Evolutionary conservation across 2,113 vertebrate genomes (phyloP).

Genomic region (Petroica traversi): DNA sequence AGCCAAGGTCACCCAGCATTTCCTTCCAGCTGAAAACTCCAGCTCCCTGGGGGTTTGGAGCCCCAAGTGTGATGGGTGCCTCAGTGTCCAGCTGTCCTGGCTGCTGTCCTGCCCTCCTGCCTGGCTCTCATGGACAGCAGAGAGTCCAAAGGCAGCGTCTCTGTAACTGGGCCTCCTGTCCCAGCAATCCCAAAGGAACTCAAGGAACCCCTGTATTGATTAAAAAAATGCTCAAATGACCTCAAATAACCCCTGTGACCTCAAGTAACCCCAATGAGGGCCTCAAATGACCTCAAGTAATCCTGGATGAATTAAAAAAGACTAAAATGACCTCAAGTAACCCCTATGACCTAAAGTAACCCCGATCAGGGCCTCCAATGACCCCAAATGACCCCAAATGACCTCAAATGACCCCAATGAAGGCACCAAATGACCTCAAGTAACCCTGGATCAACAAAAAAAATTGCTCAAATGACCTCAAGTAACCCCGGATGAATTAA

Average conservation of each 20-base stretch:
- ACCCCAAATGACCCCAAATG: background rate
- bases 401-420: too few relatives aligned
- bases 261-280: background rate
- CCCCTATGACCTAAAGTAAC: background rate
- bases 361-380: background rate
- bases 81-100: background rate
- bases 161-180: accelerated
- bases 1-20: accelerated
- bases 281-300: background rate
- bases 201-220: too few relatives aligned
- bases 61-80: accelerated
- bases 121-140: background rate
- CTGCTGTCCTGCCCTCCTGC: background rate
- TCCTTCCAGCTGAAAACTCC: too few relatives aligned
- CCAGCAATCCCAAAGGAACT: background rate
- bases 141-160: background rate
- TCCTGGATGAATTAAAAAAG: too few relatives aligned
- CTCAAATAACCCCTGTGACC: background rate
- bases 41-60: accelerated
- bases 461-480: too few relatives aligned
- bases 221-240: background rate
- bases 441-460: too few relatives aligned
- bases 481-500: background rate
- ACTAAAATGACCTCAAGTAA: background rate
- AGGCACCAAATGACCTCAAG: too few relatives aligned